phyloP scores from a whole-genome alignment of 1,140 invertebrate species.

The Caenorhabditis remanei region DNA sequence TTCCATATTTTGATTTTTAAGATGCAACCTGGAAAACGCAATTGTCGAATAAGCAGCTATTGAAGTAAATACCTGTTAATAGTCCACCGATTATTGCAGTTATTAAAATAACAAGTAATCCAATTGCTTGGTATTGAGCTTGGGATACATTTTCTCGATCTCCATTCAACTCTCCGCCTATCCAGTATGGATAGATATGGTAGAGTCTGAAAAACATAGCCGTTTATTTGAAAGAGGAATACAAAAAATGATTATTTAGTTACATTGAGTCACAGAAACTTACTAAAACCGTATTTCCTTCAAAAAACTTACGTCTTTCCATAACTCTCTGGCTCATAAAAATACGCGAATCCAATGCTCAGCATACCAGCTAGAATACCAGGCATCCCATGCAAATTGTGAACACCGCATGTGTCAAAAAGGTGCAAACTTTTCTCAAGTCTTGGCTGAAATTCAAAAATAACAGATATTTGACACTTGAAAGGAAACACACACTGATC shows the following conservation, averaged over 20 bases:
- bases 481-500: constrained; percentile 83
- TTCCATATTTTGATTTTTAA: constrained; percentile 71
- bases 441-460: constrained; percentile 79
- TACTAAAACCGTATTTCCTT: no score
- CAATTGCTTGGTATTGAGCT: constrained; percentile 85
- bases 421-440: constrained; percentile 83
- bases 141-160: constrained; percentile 83
- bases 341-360: constrained; percentile 74
- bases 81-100: constrained; percentile 85
- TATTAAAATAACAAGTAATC: constrained; percentile 83
- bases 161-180: constrained; percentile 76
- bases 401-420: constrained; percentile 93
- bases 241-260: no score
- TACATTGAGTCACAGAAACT: no score
- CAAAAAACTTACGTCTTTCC: constrained; percentile 65
- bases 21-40: constrained; percentile 67
- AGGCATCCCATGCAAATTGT: constrained; percentile 96
- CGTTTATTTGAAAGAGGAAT: no score
- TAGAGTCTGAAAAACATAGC: constrained; percentile 78
- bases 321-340: constrained; percentile 73
- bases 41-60: constrained; percentile 40
- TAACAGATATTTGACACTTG: background rate
- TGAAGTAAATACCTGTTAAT: constrained; percentile 83
- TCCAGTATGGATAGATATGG: constrained; percentile 80
- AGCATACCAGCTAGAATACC: constrained; percentile 87